A percentile compares a stretch with the other conserved stretches of the same genome.
phyloP scores from a whole-genome alignment of 2,113 vertebrate genomes.

The Prochilodus magdalenae region DNA sequence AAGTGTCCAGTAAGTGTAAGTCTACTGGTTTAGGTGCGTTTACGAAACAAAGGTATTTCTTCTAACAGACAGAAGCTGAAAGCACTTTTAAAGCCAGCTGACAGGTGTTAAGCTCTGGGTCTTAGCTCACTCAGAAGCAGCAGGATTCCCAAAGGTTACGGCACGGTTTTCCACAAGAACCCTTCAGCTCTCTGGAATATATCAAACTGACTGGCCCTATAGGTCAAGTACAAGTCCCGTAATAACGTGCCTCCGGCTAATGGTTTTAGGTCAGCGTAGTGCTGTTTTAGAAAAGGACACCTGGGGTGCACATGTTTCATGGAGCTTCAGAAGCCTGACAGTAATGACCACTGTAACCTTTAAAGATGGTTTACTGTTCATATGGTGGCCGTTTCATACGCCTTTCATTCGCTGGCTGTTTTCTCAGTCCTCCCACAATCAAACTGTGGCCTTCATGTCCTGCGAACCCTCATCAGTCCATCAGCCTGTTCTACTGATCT shows the following conservation, averaged over 20 bases:
- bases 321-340: neutral
- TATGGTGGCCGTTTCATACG: neutral
- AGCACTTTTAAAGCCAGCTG: neutral
- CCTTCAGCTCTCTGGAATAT: neutral
- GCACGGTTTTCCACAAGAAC: neutral
- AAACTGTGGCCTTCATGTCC: neutral
- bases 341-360: neutral
- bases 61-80: neutral
- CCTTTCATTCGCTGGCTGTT: neutral
- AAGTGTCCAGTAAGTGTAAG: no score
- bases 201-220: neutral
- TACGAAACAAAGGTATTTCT: neutral
- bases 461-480: neutral
- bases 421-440: neutral
- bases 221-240: slow-evolving; percentile 22
- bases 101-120: neutral
- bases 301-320: neutral
- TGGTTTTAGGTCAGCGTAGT: slow-evolving; percentile 15
- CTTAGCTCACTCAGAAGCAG: neutral
- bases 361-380: neutral
- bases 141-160: neutral
- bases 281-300: neutral
- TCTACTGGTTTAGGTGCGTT: no score
- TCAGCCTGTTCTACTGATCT: neutral
- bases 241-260: slow-evolving; percentile 2